phyloP scores from a whole-genome alignment of 1,140 invertebrate genomes.

The Oryctes rhinoceros region DNA sequence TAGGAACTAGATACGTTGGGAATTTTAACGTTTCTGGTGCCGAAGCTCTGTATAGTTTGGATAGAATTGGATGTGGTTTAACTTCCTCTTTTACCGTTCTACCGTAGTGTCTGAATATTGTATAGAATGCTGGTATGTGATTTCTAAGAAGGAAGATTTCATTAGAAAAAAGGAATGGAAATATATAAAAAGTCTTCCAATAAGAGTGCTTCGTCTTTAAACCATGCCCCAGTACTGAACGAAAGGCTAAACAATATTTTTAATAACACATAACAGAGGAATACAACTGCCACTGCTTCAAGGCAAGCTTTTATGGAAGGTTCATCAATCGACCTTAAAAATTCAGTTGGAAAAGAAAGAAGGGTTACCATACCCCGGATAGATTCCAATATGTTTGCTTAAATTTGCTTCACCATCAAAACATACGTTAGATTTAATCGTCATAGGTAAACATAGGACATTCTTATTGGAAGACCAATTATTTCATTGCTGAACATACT shows the following conservation, averaged over 20 bases:
- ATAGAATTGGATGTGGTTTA: conserved; percentile 83
- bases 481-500: conserved; percentile 60
- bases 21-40: conserved; percentile 74
- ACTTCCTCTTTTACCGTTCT: conserved; percentile 75
- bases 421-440: not conserved
- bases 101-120: conserved; percentile 76
- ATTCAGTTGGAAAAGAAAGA: not conserved
- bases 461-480: too few relatives aligned
- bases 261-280: too few relatives aligned
- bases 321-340: not conserved
- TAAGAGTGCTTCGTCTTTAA: too few relatives aligned
- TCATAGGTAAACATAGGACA: too few relatives aligned
- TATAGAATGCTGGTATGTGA: conserved; percentile 81
- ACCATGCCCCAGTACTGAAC: too few relatives aligned
- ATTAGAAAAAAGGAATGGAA: not conserved
- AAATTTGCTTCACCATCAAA: not conserved
- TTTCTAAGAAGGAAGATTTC: conserved; percentile 56
- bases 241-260: too few relatives aligned
- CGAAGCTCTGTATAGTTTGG: conserved; percentile 73
- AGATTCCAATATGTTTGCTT: too few relatives aligned
- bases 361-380: too few relatives aligned
- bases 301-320: too few relatives aligned
- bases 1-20: conserved; percentile 75
- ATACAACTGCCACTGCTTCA: too few relatives aligned
- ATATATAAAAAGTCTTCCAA: not conserved